phyloP scores from a whole-genome alignment of 2,113 vertebrate species.

The Castor canadensis region DNA sequence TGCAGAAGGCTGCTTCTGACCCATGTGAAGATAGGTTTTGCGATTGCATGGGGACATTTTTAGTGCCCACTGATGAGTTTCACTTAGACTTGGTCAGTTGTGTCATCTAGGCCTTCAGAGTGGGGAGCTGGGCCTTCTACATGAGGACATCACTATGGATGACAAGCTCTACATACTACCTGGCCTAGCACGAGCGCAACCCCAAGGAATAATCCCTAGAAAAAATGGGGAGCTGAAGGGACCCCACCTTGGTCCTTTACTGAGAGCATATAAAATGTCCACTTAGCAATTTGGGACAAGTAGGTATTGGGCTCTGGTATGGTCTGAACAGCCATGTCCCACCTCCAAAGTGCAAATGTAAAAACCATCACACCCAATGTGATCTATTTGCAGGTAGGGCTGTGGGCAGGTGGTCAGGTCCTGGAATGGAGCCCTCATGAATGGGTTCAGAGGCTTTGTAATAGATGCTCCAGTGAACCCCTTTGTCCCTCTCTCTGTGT shows the following conservation, averaged over 20 bases:
- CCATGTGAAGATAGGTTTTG: background rate
- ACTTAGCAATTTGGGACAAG: background rate
- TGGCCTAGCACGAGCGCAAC: background rate
- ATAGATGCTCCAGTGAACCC: background rate
- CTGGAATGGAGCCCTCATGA: background rate
- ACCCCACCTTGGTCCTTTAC: rapidly evolving
- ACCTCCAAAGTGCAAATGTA: background rate
- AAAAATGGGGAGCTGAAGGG: rapidly evolving
- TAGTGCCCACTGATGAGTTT: rapidly evolving
- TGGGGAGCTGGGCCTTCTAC: background rate
- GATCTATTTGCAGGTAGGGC: background rate
- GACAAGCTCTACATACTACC: background rate
- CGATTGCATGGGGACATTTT: background rate
- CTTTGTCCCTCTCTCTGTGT: too few relatives aligned
- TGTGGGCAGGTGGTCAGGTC: background rate
- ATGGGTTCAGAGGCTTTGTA: too few relatives aligned
- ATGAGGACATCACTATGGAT: background rate
- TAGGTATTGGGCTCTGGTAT: background rate
- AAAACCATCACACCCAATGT: too few relatives aligned
- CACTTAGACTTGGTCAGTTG: background rate
- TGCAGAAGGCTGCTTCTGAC: background rate
- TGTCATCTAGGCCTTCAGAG: background rate
- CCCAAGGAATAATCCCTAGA: too few relatives aligned
- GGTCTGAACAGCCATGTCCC: background rate
- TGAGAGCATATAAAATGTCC: background rate